Conservation (phyloP, 37 sponge, comb jelly and placozoan genomes). For the Axinella damicornis region DNA sequence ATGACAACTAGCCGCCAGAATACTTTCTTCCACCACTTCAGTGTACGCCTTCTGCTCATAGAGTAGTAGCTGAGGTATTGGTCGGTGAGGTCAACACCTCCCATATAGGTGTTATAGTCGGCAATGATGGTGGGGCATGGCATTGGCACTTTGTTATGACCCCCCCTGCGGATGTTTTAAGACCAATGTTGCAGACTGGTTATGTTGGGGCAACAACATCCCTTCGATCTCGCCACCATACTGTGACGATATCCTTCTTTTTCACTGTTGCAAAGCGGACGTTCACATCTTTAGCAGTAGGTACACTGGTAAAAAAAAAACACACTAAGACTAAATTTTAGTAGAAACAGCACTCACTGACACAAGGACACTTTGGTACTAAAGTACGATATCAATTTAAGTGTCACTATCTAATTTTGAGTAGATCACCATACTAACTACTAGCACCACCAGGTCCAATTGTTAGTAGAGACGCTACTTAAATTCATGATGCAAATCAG, state of each 20-base stretch:
- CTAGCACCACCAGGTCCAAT: too few species aligned
- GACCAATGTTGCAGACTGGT: background rate
- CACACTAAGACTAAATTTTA: too few species aligned
- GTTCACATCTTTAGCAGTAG: too few species aligned
- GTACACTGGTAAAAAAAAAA: too few species aligned
- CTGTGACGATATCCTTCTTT: background rate
- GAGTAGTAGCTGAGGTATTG: slow-evolving; percentile 38
- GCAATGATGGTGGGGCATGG: slow-evolving; percentile 24
- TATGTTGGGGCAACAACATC: slow-evolving; percentile 19
- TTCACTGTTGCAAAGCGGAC: background rate
- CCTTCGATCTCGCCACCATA: slow-evolving; percentile 18
- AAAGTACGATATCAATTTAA: too few species aligned
- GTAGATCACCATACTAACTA: too few species aligned
- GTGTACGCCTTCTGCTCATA: background rate
- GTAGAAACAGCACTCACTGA: too few species aligned
- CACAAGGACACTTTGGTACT: too few species aligned
- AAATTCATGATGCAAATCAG: too few species aligned
- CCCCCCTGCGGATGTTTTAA: slow-evolving; percentile 6
- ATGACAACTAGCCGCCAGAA: slow-evolving; percentile 31
- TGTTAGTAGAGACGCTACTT: too few species aligned
- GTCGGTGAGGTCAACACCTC: slow-evolving; percentile 42
- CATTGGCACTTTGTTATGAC: background rate
- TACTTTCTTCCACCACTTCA: slow-evolving; percentile 37
- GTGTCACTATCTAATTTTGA: too few species aligned
- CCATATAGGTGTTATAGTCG: slow-evolving; percentile 39